Conservation (phyloP, 2,113 vertebrate species). For the Notarius quadriscutis region DNA sequence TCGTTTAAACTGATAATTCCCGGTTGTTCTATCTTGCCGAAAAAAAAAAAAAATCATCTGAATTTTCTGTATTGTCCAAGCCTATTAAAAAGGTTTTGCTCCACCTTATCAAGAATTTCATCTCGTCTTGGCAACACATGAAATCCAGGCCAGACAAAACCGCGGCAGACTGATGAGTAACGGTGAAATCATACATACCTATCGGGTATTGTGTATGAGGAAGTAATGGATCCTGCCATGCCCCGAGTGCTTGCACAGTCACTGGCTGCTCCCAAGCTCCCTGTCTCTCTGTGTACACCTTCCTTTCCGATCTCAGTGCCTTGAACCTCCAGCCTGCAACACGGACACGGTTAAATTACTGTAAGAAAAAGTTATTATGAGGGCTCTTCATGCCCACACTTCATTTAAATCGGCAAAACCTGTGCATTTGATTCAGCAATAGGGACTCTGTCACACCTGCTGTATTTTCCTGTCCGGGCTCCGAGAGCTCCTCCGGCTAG, state of each 20-base stretch:
- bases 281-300: conserved; percentile 86
- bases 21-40: not conserved
- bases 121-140: not conserved
- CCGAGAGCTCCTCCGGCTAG: conserved; percentile 89
- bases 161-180: not conserved
- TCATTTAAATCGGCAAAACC: not conserved
- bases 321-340: conserved; percentile 89
- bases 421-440: not conserved
- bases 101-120: no score
- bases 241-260: conserved; percentile 96
- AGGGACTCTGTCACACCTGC: conserved; percentile 76
- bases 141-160: not conserved
- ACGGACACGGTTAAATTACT: conserved; percentile 21
- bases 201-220: conserved; percentile 96
- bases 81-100: not conserved
- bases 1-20: not conserved
- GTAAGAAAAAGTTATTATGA: not conserved
- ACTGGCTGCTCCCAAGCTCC: conserved; percentile 90
- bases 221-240: conserved; percentile 99
- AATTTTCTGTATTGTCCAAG: not conserved
- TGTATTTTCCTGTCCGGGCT: conserved; percentile 86
- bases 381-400: not conserved
- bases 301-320: conserved; percentile 89
- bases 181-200: conserved; percentile 72
- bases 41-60: not conserved